These are phyloP conservation scores for Lypha dubia DNA, from an alignment of 2,888 invertebrate genomes.

Conservation along the genomic window DNA sequence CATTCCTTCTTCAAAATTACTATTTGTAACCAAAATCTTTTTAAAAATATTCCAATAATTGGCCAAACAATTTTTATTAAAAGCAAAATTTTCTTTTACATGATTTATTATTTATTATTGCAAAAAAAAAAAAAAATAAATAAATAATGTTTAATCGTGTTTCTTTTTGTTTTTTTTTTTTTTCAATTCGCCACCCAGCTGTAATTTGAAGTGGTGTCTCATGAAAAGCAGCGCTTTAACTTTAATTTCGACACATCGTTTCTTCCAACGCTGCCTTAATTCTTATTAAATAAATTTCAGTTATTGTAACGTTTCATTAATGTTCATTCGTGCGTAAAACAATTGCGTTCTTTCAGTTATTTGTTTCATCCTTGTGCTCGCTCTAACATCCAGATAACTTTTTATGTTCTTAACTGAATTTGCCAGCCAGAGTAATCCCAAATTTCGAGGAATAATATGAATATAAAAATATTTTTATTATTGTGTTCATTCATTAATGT, in stretches of 20 bases:
- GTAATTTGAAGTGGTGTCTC: conserved; percentile 13
- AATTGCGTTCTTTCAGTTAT: conserved; percentile 61
- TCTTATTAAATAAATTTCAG: conserved; percentile 62
- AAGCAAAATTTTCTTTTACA: background rate
- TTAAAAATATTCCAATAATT: conserved; percentile 4
- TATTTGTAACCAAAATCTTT: background rate
- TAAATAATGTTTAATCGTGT: conserved; percentile 12
- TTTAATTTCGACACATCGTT: conserved; percentile 20
- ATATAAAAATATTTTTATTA: conserved; percentile 61
- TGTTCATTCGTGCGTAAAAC: conserved; percentile 75
- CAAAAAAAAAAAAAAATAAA: background rate
- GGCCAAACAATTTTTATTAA: conserved; percentile 3
- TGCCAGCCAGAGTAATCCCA: conserved; percentile 46
- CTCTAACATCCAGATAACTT: conserved; percentile 13
- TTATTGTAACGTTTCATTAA: conserved; percentile 73
- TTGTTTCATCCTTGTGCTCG: conserved; percentile 21
- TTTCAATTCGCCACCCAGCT: background rate
- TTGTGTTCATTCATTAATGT: conserved; percentile 65
- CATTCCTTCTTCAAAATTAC: no score
- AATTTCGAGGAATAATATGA: conserved; percentile 37
- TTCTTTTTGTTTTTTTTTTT: conserved; percentile 11
- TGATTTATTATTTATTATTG: conserved; percentile 32
- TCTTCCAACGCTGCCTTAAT: conserved; percentile 34
- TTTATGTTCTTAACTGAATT: conserved; percentile 29
- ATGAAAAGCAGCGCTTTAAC: conserved; percentile 28